Conservation (phyloP, 1,140 invertebrate genomes). For the Zaprionus africanus region DNA sequence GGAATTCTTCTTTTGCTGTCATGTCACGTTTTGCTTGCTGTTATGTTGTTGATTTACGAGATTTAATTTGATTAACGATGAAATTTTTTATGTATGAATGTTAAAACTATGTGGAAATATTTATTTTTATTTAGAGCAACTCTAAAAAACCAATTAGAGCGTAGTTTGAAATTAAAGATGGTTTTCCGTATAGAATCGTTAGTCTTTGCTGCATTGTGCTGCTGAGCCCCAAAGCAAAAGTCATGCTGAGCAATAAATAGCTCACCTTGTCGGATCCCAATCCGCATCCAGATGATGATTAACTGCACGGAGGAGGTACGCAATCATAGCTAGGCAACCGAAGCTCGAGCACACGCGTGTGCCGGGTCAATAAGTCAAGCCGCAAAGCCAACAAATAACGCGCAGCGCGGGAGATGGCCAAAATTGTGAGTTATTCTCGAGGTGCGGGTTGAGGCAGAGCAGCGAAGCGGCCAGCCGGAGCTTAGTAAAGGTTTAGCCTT, state of each 20-base stretch:
- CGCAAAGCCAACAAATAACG: slow-evolving; percentile 69
- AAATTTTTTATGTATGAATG: slow-evolving; percentile 63
- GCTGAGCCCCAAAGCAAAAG: neutral
- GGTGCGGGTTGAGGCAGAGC: neutral
- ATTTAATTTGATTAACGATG: slow-evolving; percentile 33
- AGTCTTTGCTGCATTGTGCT: neutral
- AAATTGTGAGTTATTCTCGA: slow-evolving; percentile 45
- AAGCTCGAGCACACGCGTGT: slow-evolving; percentile 31
- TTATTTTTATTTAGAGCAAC: slow-evolving; percentile 54
- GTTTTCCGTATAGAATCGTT: neutral
- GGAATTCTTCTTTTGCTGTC: neutral
- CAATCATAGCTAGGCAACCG: neutral
- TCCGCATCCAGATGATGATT: neutral
- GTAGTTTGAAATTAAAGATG: neutral
- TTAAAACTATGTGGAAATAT: slow-evolving; percentile 45
- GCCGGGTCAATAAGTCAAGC: slow-evolving; percentile 67
- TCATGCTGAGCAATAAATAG: slow-evolving; percentile 1
- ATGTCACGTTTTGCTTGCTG: slow-evolving; percentile 13
- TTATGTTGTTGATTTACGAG: slow-evolving; percentile 48
- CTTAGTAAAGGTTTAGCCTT: slow-evolving; percentile 53
- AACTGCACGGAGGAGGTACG: neutral
- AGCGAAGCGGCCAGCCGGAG: slow-evolving; percentile 38
- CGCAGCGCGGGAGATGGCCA: slow-evolving; percentile 47
- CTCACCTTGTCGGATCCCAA: neutral
- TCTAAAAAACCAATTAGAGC: slow-evolving; percentile 44